phyloP scores from a whole-genome alignment of 2,113 vertebrate genomes.

The Cyanoderma ruficeps region DNA sequence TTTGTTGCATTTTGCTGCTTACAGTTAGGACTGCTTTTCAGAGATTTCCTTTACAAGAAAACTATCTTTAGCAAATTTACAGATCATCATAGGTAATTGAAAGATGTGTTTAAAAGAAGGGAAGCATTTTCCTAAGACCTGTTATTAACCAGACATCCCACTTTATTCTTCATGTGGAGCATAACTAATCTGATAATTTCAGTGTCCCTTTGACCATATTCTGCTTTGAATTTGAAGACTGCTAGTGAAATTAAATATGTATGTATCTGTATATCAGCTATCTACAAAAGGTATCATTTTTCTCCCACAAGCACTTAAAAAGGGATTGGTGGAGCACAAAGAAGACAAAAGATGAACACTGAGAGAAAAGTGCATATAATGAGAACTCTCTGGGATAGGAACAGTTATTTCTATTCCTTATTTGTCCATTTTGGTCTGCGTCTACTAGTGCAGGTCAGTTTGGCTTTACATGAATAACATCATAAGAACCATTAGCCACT shows the following conservation, averaged over 20 bases:
- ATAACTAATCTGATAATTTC: slow-evolving; percentile 53
- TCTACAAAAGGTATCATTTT: background rate
- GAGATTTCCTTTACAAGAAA: background rate
- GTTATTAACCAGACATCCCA: slow-evolving; percentile 31
- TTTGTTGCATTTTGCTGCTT: background rate
- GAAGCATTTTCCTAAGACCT: background rate
- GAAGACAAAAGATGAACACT: background rate
- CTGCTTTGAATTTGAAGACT: slow-evolving; percentile 18
- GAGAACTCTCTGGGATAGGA: background rate
- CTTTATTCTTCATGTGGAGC: slow-evolving; percentile 22
- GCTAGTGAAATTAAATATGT: background rate
- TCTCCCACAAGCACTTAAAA: background rate
- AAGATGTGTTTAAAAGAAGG: slow-evolving; percentile 33
- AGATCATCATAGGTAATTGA: slow-evolving; percentile 11
- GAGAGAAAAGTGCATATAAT: background rate
- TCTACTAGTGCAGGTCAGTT: background rate
- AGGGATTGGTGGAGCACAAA: background rate
- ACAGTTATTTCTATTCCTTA: background rate
- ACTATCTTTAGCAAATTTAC: background rate
- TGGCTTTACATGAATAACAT: background rate
- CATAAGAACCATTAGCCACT: background rate
- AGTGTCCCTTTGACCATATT: slow-evolving; percentile 23
- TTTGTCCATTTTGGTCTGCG: background rate
- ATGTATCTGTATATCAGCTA: background rate
- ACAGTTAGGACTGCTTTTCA: background rate